These are phyloP conservation scores for Neopelma chrysocephalum DNA, from an alignment of 2,797 vertebrate species.

Conservation along the genomic window DNA sequence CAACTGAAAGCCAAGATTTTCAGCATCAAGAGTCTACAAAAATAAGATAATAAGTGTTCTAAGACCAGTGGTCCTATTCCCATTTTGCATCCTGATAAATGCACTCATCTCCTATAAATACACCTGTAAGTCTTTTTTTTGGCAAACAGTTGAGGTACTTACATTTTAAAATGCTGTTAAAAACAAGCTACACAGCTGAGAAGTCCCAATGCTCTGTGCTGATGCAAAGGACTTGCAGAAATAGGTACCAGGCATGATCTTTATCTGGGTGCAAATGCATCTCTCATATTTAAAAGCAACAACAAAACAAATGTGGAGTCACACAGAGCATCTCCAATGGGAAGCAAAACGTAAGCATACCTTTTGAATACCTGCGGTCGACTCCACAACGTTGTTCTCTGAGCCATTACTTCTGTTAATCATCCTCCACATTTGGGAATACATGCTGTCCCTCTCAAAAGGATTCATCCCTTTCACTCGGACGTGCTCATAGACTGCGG, in stretches of 20 bases:
- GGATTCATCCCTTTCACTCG: constrained; percentile 96
- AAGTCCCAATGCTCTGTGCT: background rate
- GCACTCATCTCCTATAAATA: background rate
- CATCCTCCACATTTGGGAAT: constrained; percentile 98
- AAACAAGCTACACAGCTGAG: background rate
- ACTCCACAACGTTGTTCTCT: constrained; percentile 93
- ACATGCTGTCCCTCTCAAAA: constrained; percentile 97
- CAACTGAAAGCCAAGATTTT: background rate
- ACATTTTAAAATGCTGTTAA: background rate
- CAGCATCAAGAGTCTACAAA: background rate
- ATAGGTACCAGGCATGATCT: background rate
- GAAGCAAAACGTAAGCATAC: constrained; percentile 62
- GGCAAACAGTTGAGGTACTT: background rate
- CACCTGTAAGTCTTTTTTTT: background rate
- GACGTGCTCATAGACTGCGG: constrained; percentile 94
- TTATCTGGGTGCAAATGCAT: background rate
- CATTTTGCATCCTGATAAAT: background rate
- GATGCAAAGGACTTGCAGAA: background rate
- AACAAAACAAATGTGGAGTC: background rate
- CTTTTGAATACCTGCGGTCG: constrained; percentile 93
- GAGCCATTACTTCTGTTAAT: constrained; percentile 93
- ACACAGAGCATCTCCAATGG: background rate
- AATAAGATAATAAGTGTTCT: background rate
- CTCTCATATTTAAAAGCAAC: background rate
- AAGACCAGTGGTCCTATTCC: background rate